Evolutionary conservation across 2,113 vertebrate genomes (phyloP).

Genomic region (Brachionichthys hirsutus): DNA sequence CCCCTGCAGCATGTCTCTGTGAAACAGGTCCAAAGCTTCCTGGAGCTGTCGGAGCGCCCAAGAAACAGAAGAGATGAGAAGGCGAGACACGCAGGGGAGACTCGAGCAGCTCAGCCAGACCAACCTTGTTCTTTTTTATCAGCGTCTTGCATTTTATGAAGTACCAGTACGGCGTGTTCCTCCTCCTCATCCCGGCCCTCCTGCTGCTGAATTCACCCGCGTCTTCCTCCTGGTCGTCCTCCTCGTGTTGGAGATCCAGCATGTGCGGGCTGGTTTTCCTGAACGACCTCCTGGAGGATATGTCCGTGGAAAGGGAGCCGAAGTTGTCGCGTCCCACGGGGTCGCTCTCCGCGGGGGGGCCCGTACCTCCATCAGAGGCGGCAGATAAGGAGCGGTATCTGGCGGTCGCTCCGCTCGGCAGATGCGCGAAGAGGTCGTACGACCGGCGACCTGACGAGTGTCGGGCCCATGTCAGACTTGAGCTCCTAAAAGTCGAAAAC

Average conservation of each 20-base stretch:
- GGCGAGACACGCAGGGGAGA: not conserved
- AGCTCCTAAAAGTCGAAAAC: not conserved
- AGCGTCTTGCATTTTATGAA: constrained; percentile 87
- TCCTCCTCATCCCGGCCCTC: constrained; percentile 48
- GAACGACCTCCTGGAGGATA: constrained; percentile 74
- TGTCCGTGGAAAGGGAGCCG: constrained; percentile 48
- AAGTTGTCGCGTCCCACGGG: constrained; percentile 11
- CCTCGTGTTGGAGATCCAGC: constrained; percentile 59
- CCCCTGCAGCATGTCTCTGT: constrained; percentile 86
- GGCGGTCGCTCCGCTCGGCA: not conserved
- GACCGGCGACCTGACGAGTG: not conserved
- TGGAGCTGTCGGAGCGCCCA: constrained; percentile 77
- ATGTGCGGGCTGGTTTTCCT: constrained; percentile 74
- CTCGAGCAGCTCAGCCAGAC: not conserved
- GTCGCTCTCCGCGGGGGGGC: not conserved
- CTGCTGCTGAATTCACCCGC: not conserved
- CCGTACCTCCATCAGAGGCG: not conserved
- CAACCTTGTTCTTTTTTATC: constrained; percentile 86
- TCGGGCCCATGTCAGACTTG: not conserved
- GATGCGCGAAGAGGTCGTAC: not conserved
- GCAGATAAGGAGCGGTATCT: constrained; percentile 23
- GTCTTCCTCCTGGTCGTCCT: not conserved
- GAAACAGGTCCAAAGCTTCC: constrained; percentile 89
- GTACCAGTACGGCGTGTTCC: constrained; percentile 90
- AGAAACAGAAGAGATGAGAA: not conserved